These are phyloP conservation scores for Saccostrea glomerata DNA, from an alignment of 1,140 invertebrate genomes.

Conservation along the genomic window DNA sequence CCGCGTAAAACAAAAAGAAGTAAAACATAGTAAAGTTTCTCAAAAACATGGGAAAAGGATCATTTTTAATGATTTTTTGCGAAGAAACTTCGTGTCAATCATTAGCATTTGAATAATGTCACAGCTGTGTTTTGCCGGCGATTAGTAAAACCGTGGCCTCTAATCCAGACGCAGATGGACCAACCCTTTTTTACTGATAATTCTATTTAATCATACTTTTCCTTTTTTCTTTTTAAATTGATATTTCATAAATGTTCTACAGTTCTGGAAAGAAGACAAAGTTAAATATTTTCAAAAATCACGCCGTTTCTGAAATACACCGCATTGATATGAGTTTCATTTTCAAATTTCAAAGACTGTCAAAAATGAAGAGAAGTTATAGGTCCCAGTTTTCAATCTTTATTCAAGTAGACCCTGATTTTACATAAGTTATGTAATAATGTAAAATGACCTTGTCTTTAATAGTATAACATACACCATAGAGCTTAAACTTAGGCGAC, in stretches of 20 bases:
- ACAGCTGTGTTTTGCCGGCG: conserved; percentile 30
- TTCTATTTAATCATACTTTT: background rate
- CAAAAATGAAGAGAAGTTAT: background rate
- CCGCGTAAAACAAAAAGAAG: background rate
- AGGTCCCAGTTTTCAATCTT: background rate
- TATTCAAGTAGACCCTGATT: background rate
- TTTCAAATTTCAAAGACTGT: too few species aligned
- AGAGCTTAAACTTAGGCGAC: conserved; percentile 16
- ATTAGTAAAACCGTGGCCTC: conserved; percentile 12
- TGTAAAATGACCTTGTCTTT: conserved; percentile 9
- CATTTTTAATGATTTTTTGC: conserved; percentile 29
- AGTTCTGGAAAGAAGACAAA: too few species aligned
- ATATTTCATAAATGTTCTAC: background rate
- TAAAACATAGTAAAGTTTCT: conserved; percentile 23
- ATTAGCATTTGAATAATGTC: conserved; percentile 37
- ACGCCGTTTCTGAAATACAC: too few species aligned
- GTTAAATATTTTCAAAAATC: too few species aligned
- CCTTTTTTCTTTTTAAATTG: background rate
- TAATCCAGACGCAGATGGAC: conserved; percentile 12
- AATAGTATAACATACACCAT: conserved; percentile 9
- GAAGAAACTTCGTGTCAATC: conserved; percentile 33
- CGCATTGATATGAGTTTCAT: too few species aligned
- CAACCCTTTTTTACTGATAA: conserved; percentile 22
- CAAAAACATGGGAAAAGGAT: conserved; percentile 23
- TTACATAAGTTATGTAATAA: conserved; percentile 21